phyloP scores from a whole-genome alignment of 1,140 invertebrate species.

The Schmidtea mediterranea region DNA sequence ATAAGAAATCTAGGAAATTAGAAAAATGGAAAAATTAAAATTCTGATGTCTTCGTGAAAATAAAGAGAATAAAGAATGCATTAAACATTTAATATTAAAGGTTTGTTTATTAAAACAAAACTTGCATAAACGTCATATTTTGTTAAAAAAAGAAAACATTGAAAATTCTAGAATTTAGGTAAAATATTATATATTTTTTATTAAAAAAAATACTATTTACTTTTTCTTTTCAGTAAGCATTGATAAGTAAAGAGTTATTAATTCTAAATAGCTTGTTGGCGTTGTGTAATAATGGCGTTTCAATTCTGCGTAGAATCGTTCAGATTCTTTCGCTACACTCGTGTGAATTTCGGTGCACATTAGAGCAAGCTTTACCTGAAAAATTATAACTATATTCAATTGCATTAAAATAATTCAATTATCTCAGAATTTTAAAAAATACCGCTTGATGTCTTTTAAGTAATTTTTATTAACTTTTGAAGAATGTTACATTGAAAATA shows the following conservation, averaged over 20 bases:
- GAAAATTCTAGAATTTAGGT: neutral
- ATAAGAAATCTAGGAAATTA: neutral
- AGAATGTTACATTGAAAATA: too few relatives aligned
- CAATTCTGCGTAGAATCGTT: conserved; percentile 47
- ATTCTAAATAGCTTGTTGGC: conserved; percentile 56
- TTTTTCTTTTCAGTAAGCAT: conserved; percentile 35
- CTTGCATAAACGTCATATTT: neutral
- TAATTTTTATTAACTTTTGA: too few relatives aligned
- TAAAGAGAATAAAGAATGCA: too few relatives aligned
- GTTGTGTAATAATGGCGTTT: conserved; percentile 57
- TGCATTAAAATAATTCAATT: too few relatives aligned
- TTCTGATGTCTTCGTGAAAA: too few relatives aligned
- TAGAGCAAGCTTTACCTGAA: conserved; percentile 17
- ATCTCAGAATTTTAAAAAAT: too few relatives aligned
- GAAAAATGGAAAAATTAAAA: neutral
- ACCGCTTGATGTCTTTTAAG: too few relatives aligned
- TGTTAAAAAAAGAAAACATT: neutral
- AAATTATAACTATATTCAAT: too few relatives aligned
- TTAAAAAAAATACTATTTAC: conserved; percentile 12
- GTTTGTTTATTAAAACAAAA: too few relatives aligned
- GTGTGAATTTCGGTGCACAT: conserved; percentile 38
- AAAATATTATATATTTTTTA: neutral
- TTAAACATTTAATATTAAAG: too few relatives aligned
- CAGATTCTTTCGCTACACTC: conserved; percentile 45
- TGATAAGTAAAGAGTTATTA: conserved; percentile 50